Evolutionary conservation across 92 coral and sea anemone species (phyloP), one percentile per base, ranked within the genome.

Genomic region (Plumapathes pennacea): DNA sequence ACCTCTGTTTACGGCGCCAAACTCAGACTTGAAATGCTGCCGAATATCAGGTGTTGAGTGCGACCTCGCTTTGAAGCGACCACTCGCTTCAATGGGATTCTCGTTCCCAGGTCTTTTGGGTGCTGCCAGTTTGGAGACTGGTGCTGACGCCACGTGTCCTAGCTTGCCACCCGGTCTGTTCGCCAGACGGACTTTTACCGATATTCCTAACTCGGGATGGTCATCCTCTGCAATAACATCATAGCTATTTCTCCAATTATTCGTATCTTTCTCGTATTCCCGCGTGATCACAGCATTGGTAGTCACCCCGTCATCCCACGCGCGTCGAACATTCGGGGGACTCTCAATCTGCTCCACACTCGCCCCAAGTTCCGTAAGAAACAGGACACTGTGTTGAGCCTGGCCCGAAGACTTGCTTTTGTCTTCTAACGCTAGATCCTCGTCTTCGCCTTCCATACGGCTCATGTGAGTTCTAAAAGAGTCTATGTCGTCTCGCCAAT

Each of bases 281-380:
- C 27, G 38, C 41, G 45, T 29, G 18, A 46, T 48, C 19, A 50
- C 38, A 28, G 57, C 57, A 20, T 24, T 27, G 2, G 23, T 13
- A 1, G 23, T 10, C 28, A 8, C 40, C 0, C 67, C 72, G 27
- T 62, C 80, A 44, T 72, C 80, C 80, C 80, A 72, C 4, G 80
- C 72, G 54, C 38, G 50, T n/a, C 63, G 78, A 9, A 67, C 43
- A 26, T 61, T 67, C 30, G 57, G 51, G n/a, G 78, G 56, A 24
- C 32, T 62, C 26, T 61, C 60, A 10, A 82, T 15, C 26, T 64
- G 25, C 15, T 52, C 73, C 24, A 69, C 29, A 33, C 56, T 49
- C 20, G 69, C 60, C 27, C 74, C 83, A 51, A 78, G 67, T 46
- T 74, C 89, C 13, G 89, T 82, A 34, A 82, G 74, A 21, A 82